Evolutionary conservation across 2,888 invertebrate species (phyloP), one percentile per base, ranked within the genome.

Genomic region (Oegoconia quadripuncta): DNA sequence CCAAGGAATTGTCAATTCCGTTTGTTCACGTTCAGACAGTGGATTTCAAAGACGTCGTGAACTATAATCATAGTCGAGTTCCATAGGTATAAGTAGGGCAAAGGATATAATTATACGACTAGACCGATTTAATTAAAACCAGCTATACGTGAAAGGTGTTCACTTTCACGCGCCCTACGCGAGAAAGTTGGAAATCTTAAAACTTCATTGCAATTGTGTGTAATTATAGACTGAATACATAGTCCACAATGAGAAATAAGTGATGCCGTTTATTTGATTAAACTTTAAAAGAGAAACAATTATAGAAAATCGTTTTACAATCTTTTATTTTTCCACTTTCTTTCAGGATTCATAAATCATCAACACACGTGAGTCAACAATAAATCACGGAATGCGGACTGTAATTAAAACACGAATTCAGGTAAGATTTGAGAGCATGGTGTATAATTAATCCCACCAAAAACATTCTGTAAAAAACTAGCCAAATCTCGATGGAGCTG

Each of bases 381-480:
- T 84, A 81, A 84, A 84, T 87, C 80, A 80, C 65, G 55, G 55
- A 61, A 67, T 55, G 58, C 61, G 71, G 59, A 62, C 56, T 71
- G 68, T 86, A 86, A 87, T 87, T 86, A 87, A 86, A 78, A 60
- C 66, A 75, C 64, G 71, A 74, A 75, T 75, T 73, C 71, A 69
- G 76, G 74, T 75, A 77, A 79, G 72, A 72, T 80, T 77, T 73
- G 64, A 69, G 70, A 73, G 65, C 67, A 70, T 52, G 67, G 70
- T 73, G 57, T 86, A 78, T 86, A 83, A 87, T 87, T 87, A 87
- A 80, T 81, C n/a, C n/a, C n/a, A n/a, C n/a, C n/a, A n/a, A n/a
- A n/a, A n/a, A n/a, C n/a, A n/a, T n/a, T n/a, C n/a, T n/a, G n/a
- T n/a, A n/a, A n/a, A n/a, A n/a, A n/a, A n/a, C n/a, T n/a, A n/a